Base-by-base conservation (phyloP, 2,113 vertebrate genomes). In the Oreochromis niloticus region DNA sequence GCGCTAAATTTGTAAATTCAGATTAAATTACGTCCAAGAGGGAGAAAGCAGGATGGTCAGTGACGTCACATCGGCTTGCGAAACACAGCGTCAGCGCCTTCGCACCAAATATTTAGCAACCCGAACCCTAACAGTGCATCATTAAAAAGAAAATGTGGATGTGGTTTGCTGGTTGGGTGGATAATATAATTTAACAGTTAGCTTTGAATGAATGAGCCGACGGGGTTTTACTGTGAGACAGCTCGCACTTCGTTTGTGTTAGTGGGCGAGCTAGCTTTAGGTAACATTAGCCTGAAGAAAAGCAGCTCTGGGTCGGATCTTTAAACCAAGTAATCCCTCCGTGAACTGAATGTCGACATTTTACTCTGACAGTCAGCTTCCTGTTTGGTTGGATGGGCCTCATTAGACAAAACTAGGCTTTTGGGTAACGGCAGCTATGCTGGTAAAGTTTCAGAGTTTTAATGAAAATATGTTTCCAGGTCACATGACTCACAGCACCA, bases 31-130 rank as follows among this genome's bases (percentile, higher is more conserved):
- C 6, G 2, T 39, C 34, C 1, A 34, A n/a, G 61, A 66, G 10
- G 17, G 17, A 66, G 63, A 68, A 8, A 41, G 34, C 2, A 41
- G 6, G 63, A 41, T 0, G 3, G 6, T 0, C 11, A 41, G 34
- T 63, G 59, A 4, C 6, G 6, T 36, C 59, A 61, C 16, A 34
- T 61, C 0, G 8, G 59, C 59, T 8, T 36, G 3, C 1, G 2
- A 36, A 36, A 36, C 34, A 36, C 34, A 34, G 6, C 32, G 32
- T 34, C 56, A 32, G 30, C 5, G 5, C 14, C 27, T 30, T 57
- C 30, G 32, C 57, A 10, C 30, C 30, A 9, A 32, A 61, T 17
- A 61, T 17, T 17, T 59, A 59, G 57, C 34, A 61, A 19, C 30
- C 30, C 0, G 16, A 34, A 10, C 2, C 2, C 59, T 61, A 0